Percentiles rank a stretch among this genome's conserved stretches.
These are phyloP conservation scores for Caenorhabditis sinica DNA, from an alignment of 2,888 invertebrate genomes.

Conservation along the genomic window DNA sequence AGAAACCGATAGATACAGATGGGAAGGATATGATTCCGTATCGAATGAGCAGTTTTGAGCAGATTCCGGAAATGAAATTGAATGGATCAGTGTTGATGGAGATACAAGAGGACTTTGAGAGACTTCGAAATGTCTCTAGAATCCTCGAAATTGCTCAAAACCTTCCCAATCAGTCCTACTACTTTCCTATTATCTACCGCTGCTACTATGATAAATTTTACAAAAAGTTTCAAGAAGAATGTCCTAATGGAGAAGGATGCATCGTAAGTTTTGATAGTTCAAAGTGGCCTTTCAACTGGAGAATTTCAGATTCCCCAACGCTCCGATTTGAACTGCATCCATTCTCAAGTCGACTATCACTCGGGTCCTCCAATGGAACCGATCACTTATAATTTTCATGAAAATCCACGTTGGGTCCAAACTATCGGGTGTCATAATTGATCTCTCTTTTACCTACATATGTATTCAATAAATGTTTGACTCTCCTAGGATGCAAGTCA, in stretches of 20 bases:
- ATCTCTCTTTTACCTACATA: neutral
- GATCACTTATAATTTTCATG: constrained; percentile 31
- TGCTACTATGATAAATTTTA: constrained; percentile 35
- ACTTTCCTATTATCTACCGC: constrained; percentile 18
- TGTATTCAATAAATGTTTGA: too few species aligned
- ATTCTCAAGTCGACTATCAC: constrained; percentile 16
- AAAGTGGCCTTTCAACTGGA: too few species aligned
- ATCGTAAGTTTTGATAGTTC: neutral
- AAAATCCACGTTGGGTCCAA: constrained; percentile 15
- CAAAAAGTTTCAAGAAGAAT: constrained; percentile 8
- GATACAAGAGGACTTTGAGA: constrained; percentile 11
- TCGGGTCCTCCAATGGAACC: constrained; percentile 25
- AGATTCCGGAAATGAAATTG: constrained; percentile 8
- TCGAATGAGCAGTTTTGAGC: constrained; percentile 27
- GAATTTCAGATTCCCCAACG: constrained; percentile 34
- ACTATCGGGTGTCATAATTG: constrained; percentile 19
- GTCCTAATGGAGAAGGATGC: constrained; percentile 37
- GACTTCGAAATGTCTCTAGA: neutral
- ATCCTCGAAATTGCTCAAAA: neutral
- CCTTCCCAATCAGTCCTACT: constrained; percentile 9
- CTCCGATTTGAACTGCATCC: constrained; percentile 21
- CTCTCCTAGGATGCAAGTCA: too few species aligned
- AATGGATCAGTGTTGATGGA: neutral
- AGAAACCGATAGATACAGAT: constrained; percentile 25
- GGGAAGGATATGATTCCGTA: constrained; percentile 19